phyloP scores from a whole-genome alignment of 2,888 invertebrate genomes.

The Papilio protenor region DNA sequence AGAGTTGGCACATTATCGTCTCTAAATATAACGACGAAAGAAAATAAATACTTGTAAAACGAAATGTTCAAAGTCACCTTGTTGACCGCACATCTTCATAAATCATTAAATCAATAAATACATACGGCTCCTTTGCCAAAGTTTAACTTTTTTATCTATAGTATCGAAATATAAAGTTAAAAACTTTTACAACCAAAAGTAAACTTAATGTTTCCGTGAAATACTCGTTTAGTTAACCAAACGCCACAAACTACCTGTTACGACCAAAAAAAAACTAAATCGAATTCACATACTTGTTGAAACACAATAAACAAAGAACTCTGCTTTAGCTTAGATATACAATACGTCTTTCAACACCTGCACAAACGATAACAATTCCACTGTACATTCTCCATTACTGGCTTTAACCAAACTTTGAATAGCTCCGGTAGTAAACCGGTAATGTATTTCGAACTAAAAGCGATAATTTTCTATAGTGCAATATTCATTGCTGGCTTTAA shows the following conservation, averaged over 20 bases:
- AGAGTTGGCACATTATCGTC: neutral
- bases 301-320: slow-evolving; percentile 34
- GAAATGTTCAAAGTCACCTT: neutral
- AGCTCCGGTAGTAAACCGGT: slow-evolving; percentile 2
- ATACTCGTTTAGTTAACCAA: slow-evolving; percentile 15
- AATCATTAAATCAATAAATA: neutral
- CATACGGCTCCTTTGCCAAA: neutral
- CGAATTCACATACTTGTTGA: slow-evolving; percentile 12
- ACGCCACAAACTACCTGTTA: slow-evolving; percentile 20
- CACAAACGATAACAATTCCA: slow-evolving; percentile 5
- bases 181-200: neutral
- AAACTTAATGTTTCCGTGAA: neutral
- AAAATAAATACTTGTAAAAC: neutral
- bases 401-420: neutral
- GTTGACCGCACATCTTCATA: neutral
- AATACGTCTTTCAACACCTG: slow-evolving; percentile 15
- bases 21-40: slow-evolving; percentile 8
- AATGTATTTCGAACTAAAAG: slow-evolving; percentile 8
- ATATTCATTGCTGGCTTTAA: slow-evolving; percentile 13
- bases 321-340: neutral
- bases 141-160: neutral
- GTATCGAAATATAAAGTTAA: neutral
- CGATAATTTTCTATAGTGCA: neutral
- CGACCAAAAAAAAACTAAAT: slow-evolving; percentile 16
- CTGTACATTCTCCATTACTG: slow-evolving; percentile 2